A percentile compares a stretch with the other conserved stretches of the same genome.
Evolutionary conservation across 2,797 vertebrate species (phyloP).

Genomic region (Mormyrops attenuatus): DNA sequence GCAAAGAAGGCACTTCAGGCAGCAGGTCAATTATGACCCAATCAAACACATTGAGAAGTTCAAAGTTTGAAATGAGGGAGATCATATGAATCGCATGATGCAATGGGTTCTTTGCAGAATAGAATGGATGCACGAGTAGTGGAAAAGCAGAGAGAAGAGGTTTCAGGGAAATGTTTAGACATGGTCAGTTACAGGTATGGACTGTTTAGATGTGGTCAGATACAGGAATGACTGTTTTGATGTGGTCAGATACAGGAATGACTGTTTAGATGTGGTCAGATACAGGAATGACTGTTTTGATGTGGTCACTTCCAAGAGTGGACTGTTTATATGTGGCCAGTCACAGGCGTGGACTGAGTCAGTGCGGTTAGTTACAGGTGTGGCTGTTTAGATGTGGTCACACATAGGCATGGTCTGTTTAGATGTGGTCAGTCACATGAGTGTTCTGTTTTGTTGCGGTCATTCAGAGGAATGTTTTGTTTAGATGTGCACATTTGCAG

Average conservation of each 20-base stretch:
- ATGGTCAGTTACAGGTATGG: neutral
- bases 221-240: neutral
- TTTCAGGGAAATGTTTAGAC: neutral
- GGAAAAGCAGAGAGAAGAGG: neutral
- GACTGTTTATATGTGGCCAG: neutral
- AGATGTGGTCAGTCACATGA: neutral
- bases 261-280: neutral
- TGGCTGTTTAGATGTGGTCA: neutral
- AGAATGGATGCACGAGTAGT: constrained; percentile 30
- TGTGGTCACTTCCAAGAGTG: neutral
- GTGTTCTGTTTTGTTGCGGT: neutral
- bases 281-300: neutral
- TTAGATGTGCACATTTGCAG: neutral
- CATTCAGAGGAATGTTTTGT: neutral
- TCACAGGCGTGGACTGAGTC: neutral
- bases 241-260: neutral
- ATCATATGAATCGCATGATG: constrained; percentile 53
- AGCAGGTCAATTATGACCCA: constrained; percentile 65
- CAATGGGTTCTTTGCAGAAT: constrained; percentile 48
- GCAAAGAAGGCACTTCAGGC: constrained; percentile 51
- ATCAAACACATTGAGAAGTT: constrained; percentile 61
- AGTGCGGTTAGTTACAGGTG: neutral
- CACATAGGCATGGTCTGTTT: neutral
- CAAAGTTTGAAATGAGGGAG: constrained; percentile 62
- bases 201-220: neutral